Base-by-base conservation (phyloP, 2,888 invertebrate genomes). In the Drosophila meridionalis region DNA sequence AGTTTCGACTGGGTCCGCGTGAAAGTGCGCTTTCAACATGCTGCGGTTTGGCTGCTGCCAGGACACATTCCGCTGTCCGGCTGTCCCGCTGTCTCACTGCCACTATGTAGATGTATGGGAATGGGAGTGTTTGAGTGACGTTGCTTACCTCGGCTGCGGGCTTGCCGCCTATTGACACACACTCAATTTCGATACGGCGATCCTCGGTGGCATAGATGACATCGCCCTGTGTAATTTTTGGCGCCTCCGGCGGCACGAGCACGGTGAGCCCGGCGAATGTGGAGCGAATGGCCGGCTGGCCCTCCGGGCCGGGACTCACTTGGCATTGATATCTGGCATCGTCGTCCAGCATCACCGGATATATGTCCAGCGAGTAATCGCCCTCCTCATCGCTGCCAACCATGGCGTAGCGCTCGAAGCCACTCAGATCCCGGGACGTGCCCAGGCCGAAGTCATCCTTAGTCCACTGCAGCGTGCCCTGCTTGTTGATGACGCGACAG, bases 401-500 rank as follows among this genome's bases (percentile, higher is more conserved):
- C 99, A 99, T 99, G 76, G 96, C 95, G 93, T 99, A 99, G 63
- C 99, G 95, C 69, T 98, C 97, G 93, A 97, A 99, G 40, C 98
- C 98, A 62, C 97, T 97, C 73, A 99, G 95, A 86, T 97, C 97
- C 70, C 99, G 94, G 83, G 98, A 97, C 0, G 97, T 96, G 9
- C 99, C 99, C 61, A 99, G 95, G 0, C 98, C 99, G 90, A 99
- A 99, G 92, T 98, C 98, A 91, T 99, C 98, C 92, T 98, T 97
- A 59, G 99, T 99, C 99, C 99, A 99, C 93, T 99, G 99, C 62
- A 99, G 95, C 59, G 96, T 95, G 1, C 99, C 99, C 73, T 95
- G 95, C 92, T 98, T 97, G 92, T 97, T 96, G 91, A 97, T 96
- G 45, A 99, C 98, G 45, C 97, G 94, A 93, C 99, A 99, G 32